Evolutionary conservation across 2,888 invertebrate species (phyloP), one percentile per base, ranked within the genome.

Genomic region (Anodontia alba): DNA sequence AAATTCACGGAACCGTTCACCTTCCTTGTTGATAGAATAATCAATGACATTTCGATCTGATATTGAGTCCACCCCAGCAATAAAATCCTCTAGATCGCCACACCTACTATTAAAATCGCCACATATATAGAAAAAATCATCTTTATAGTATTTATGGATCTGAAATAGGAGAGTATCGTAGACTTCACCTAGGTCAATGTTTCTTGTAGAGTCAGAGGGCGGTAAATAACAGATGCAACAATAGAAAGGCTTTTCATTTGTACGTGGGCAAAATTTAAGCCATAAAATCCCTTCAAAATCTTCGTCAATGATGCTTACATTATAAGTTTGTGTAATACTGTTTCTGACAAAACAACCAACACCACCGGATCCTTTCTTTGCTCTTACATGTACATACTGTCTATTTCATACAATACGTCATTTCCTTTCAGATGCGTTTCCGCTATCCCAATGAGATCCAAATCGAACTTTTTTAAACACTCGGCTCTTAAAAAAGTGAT

Each of bases 1-100:
- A 49, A 75, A 75, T 10, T 75, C 68, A 26, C 51, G 31, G 7
- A 75, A 75, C 17, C 26, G 31, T n/a, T 69, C 51, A 20, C 71
- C 42, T 33, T 76, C 36, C n/a, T 23, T 69, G 38, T 71, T 76
- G 12, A 33, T 42, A 33, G 46, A 29, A 10, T 38, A n/a, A 33
- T 70, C 71, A 17, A 71, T 46, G 1, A 71, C 57, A 17, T 69
- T 36, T 38, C 76, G 26, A 17, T 49, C 42, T 26, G 33, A 23
- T 20, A 76, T 1, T 26, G 10, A 10, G 33, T 49, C 71, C 1
- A 71, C n/a, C n/a, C n/a, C n/a, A n/a, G n/a, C n/a, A n/a, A n/a
- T n/a, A n/a, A n/a, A n/a, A n/a, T n/a, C n/a, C n/a, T n/a, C n/a
- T n/a, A n/a, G n/a, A n/a, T n/a, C n/a, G n/a, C n/a, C n/a, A n/a